A percentile compares a stretch with the other conserved stretches of the same genome.
phyloP scores from a whole-genome alignment of 92 coral and sea anemone species.

The Palythoa grandis region DNA sequence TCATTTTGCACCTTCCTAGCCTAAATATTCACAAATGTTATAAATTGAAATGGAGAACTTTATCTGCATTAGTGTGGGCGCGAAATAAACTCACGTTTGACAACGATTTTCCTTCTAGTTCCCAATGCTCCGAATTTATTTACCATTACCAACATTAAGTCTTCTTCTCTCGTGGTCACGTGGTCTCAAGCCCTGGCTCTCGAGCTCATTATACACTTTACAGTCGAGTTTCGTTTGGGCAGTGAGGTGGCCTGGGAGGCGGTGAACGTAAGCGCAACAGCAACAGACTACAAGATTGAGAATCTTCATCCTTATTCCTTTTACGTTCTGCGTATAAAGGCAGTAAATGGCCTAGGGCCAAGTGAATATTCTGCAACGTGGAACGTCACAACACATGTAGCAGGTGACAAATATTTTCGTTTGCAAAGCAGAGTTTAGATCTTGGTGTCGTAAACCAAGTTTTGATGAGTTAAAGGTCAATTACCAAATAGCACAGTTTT shows the following conservation, averaged over 20 bases:
- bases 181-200: constrained; percentile 67
- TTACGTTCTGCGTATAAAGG: constrained; percentile 75
- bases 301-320: constrained; percentile 64
- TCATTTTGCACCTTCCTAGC: too few relatives aligned
- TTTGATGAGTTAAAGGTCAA: too few relatives aligned
- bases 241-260: constrained; percentile 57
- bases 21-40: too few relatives aligned
- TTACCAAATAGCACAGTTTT: too few relatives aligned
- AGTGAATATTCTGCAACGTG: constrained; percentile 57
- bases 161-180: constrained; percentile 67
- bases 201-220: constrained; percentile 69
- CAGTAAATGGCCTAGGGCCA: constrained; percentile 85
- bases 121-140: constrained; percentile 68
- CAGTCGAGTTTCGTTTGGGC: constrained; percentile 64
- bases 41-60: not conserved
- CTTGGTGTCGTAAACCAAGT: too few relatives aligned
- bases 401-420: constrained; percentile 46
- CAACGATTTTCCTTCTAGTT: constrained; percentile 45
- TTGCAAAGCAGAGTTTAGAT: not conserved
- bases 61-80: too few relatives aligned
- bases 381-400: constrained; percentile 72
- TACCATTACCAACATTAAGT: constrained; percentile 53
- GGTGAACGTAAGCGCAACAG: constrained; percentile 52
- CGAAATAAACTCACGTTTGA: not conserved
- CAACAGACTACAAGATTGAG: constrained; percentile 47